Evolutionary conservation across 1,140 invertebrate species (phyloP).

Genomic region (Sycophila sp.): DNA sequence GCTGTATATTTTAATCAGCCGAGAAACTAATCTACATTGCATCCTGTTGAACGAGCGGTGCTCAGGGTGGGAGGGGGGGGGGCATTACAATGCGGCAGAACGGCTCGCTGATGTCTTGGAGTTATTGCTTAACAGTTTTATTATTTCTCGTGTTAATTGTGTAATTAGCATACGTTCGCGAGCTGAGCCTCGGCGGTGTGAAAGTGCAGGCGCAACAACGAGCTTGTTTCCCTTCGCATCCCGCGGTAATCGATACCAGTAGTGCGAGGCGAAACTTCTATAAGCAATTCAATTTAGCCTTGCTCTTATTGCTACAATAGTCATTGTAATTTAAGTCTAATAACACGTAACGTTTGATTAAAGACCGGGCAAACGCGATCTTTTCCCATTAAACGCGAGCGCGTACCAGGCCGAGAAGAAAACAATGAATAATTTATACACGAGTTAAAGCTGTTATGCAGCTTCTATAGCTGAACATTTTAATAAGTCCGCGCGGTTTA

Average conservation of each 20-base stretch:
- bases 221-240: too few relatives aligned
- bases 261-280: background rate
- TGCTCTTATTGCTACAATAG: constrained; percentile 32
- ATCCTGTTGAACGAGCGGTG: constrained; percentile 5
- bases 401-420: background rate
- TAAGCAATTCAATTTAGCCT: constrained; percentile 30
- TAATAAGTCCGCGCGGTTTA: constrained; percentile 22
- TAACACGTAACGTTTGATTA: constrained; percentile 36
- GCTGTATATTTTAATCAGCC: constrained; percentile 1
- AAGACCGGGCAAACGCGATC: background rate
- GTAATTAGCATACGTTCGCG: constrained; percentile 23
- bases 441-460: background rate
- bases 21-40: constrained; percentile 8
- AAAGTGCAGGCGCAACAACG: background rate
- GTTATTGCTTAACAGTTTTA: constrained; percentile 17
- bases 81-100: background rate
- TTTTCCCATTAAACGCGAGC: constrained; percentile 21
- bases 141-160: constrained; percentile 34
- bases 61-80: background rate
- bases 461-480: constrained; percentile 14
- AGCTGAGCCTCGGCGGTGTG: background rate
- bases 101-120: background rate
- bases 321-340: constrained; percentile 39
- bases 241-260: constrained; percentile 16
- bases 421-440: constrained; percentile 35